Conservation (phyloP, 1,140 invertebrate species). For the Lordiphosa stackelbergi region DNA sequence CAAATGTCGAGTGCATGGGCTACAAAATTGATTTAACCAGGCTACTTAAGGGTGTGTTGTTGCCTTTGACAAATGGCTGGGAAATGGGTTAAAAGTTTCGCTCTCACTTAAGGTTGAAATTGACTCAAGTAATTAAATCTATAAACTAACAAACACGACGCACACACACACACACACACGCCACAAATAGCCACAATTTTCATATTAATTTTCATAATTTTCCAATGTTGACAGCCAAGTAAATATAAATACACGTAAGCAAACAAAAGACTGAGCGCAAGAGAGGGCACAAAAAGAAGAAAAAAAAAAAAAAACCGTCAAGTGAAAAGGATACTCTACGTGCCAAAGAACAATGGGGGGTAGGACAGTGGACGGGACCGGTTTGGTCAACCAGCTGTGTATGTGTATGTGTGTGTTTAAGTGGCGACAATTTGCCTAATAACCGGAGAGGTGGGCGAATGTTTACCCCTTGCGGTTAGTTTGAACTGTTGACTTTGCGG, state of each 20-base stretch:
- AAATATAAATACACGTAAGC: conserved; percentile 64
- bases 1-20: conserved; percentile 44
- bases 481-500: conserved; percentile 73
- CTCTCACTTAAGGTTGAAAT: conserved; percentile 59
- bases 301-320: conserved; percentile 22
- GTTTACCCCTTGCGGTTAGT: conserved; percentile 57
- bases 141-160: conserved; percentile 49
- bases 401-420: conserved; percentile 28
- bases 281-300: conserved; percentile 1
- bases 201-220: conserved; percentile 76
- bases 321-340: conserved; percentile 61
- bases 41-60: conserved; percentile 28
- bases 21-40: conserved; percentile 43
- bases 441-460: conserved; percentile 22
- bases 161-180: conserved; percentile 24
- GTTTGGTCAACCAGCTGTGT: conserved; percentile 26
- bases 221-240: conserved; percentile 65
- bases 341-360: conserved; percentile 38
- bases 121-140: conserved; percentile 72
- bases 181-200: conserved; percentile 70
- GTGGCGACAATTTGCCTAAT: conserved; percentile 67
- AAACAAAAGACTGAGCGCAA: conserved; percentile 38
- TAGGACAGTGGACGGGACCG: conserved; percentile 18
- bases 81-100: conserved; percentile 25
- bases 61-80: conserved; percentile 19